phyloP scores from a whole-genome alignment of 1,140 invertebrate species.

The Drosophila neocordata region DNA sequence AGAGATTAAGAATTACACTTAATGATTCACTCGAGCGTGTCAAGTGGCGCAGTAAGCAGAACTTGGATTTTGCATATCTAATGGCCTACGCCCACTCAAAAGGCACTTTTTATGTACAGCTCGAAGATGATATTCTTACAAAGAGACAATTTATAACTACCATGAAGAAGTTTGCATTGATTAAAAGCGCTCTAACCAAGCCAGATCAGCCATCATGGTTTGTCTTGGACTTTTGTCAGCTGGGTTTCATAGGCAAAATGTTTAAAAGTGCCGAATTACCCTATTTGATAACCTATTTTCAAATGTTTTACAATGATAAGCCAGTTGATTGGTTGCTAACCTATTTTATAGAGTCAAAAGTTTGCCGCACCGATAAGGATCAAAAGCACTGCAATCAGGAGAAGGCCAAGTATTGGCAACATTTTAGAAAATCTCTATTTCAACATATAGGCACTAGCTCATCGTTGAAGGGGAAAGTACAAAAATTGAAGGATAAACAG shows the following conservation, averaged over 20 bases:
- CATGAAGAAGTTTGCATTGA: conserved; percentile 95
- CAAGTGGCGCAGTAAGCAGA: conserved; percentile 98
- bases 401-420: conserved; percentile 91
- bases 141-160: conserved; percentile 92
- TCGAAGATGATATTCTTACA: conserved; percentile 97
- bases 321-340: conserved; percentile 98
- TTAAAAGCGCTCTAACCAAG: conserved; percentile 87
- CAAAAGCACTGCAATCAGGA: conserved; percentile 94
- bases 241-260: conserved; percentile 97
- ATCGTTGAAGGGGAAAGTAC: conserved; percentile 97
- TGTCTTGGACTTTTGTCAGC: conserved; percentile 96
- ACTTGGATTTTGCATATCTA: conserved; percentile 96
- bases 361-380: conserved; percentile 94
- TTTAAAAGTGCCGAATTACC: conserved; percentile 95
- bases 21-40: conserved; percentile 95
- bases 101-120: conserved; percentile 92
- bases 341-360: conserved; percentile 94
- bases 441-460: conserved; percentile 98
- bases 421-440: conserved; percentile 96
- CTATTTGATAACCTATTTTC: conserved; percentile 95
- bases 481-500: conserved; percentile 97
- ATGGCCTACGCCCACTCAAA: conserved; percentile 96
- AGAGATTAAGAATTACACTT: conserved; percentile 89
- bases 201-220: conserved; percentile 90
- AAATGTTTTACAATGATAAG: conserved; percentile 94